Evolutionary conservation across 2,797 vertebrate species (phyloP).

Genomic region (Dipus sagitta): DNA sequence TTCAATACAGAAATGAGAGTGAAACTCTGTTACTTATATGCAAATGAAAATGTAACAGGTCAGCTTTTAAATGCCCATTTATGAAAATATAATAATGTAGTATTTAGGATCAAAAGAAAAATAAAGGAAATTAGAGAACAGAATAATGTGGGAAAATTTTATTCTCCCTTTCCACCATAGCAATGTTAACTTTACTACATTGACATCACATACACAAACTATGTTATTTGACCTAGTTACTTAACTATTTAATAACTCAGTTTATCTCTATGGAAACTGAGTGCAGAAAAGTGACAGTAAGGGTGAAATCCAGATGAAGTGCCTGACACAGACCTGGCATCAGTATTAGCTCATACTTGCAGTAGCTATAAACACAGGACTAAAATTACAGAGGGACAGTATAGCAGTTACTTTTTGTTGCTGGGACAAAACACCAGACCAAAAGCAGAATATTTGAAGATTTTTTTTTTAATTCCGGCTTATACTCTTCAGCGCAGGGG

Average conservation of each 20-base stretch:
- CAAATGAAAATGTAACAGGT: not conserved
- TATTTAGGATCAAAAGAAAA: constrained; percentile 11
- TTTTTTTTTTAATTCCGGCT: too few species aligned
- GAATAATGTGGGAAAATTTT: not conserved
- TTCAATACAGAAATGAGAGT: not conserved
- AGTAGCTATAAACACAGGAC: not conserved
- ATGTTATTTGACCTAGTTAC: not conserved
- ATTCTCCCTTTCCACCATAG: not conserved
- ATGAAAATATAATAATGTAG: not conserved
- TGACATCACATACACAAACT: not conserved
- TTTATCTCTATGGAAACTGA: not conserved
- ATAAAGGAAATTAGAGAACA: not conserved
- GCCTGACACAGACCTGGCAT: not conserved
- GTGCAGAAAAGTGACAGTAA: not conserved
- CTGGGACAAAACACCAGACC: too few species aligned
- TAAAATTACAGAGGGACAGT: not conserved
- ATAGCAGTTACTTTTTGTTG: too few species aligned
- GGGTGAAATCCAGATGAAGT: not conserved
- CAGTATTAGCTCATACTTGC: not conserved
- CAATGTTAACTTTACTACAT: not conserved
- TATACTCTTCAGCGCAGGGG: too few species aligned
- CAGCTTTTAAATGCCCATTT: not conserved
- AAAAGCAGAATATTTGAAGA: too few species aligned
- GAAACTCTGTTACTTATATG: not conserved
- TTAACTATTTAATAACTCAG: not conserved